Percentiles rank a stretch among this genome's conserved stretches.
Conservation (phyloP, 2,888 invertebrate species). For the Sclerodermus sp. region DNA sequence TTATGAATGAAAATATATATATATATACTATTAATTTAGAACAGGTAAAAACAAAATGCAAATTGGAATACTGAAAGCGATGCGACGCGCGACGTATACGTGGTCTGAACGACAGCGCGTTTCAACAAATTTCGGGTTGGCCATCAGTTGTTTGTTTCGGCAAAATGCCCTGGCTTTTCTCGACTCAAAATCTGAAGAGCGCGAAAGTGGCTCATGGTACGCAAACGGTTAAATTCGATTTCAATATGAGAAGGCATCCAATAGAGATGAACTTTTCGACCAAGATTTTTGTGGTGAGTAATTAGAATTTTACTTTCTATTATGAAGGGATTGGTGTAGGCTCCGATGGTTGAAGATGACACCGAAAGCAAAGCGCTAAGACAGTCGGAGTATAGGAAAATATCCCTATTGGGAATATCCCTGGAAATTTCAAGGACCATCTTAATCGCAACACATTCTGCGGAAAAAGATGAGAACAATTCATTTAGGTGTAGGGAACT, state of each 20-base stretch:
- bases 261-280: background rate
- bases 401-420: background rate
- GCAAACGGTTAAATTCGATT: background rate
- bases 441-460: background rate
- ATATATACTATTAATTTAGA: too few species aligned
- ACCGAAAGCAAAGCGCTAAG: background rate
- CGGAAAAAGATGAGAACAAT: background rate
- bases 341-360: background rate
- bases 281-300: too few species aligned
- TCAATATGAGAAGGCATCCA: background rate
- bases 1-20: too few species aligned
- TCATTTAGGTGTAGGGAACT: background rate
- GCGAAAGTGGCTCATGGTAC: background rate
- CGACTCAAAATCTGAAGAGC: too few species aligned
- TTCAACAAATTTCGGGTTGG: too few species aligned
- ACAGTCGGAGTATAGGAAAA: background rate
- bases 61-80: too few species aligned
- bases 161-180: background rate
- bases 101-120: too few species aligned
- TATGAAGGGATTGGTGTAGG: background rate
- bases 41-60: too few species aligned
- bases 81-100: too few species aligned
- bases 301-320: background rate
- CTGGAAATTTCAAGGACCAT: background rate
- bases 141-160: too few species aligned